phyloP scores from a whole-genome alignment of 2,888 invertebrate genomes.

The Rhagonycha fulva region DNA sequence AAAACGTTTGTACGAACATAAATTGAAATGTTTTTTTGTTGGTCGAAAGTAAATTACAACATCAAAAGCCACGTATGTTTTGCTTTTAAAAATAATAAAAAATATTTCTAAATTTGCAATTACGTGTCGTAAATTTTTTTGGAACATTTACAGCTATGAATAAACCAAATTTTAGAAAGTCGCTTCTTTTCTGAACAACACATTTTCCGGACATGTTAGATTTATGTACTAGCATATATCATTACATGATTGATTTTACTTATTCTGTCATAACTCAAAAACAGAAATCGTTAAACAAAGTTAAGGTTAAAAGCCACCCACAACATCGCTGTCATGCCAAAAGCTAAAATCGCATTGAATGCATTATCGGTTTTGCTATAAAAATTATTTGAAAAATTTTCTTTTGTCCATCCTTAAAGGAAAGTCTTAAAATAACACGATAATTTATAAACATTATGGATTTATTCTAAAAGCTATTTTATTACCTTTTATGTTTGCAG shows the following conservation, averaged over 20 bases:
- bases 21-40: not conserved
- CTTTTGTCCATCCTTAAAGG: not conserved
- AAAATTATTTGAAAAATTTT: not conserved
- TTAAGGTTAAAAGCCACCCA: constrained; percentile 7
- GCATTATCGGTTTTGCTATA: not conserved
- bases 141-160: not conserved
- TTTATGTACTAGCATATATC: constrained; percentile 9
- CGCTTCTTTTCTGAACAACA: not conserved
- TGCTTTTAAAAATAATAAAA: not conserved
- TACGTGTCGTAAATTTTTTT: not conserved
- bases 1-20: not conserved
- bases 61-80: not conserved
- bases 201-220: constrained; percentile 1
- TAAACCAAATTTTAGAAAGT: not conserved
- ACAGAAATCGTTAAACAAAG: constrained; percentile 4
- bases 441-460: not conserved
- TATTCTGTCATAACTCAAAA: constrained; percentile 14
- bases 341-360: not conserved
- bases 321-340: not conserved
- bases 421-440: not conserved
- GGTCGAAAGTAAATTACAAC: not conserved
- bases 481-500: not conserved
- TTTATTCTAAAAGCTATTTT: not conserved
- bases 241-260: constrained; percentile 7
- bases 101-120: not conserved